These are phyloP conservation scores for Pachymerium ferrugineum DNA, from an alignment of 2,888 invertebrate species.

Conservation along the genomic window DNA sequence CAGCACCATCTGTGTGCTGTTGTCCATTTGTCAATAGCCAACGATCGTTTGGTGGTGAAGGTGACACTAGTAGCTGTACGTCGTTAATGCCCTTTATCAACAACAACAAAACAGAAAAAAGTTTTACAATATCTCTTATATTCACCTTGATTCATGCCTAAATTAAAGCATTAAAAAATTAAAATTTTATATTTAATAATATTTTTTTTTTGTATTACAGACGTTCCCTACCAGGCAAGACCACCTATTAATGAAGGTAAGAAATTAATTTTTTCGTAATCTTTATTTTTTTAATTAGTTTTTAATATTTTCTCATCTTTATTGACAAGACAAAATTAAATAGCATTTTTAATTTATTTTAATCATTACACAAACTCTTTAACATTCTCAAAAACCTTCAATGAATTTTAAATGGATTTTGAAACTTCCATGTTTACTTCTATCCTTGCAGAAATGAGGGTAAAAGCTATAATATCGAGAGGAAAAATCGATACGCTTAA, in stretches of 20 bases:
- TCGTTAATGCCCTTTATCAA: not conserved
- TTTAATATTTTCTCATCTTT: no score
- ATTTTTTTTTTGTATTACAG: not conserved
- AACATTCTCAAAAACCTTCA: no score
- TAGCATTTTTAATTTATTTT: no score
- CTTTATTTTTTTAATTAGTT: no score
- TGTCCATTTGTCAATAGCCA: conserved; percentile 27
- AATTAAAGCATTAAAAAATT: not conserved
- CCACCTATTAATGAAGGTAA: conserved; percentile 20
- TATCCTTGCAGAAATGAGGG: not conserved
- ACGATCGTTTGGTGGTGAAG: not conserved
- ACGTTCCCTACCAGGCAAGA: conserved; percentile 21
- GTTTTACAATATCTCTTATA: not conserved
- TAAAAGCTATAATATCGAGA: not conserved
- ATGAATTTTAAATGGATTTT: not conserved
- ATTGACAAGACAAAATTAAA: no score
- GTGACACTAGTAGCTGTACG: not conserved
- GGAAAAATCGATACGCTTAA: not conserved
- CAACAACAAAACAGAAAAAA: no score
- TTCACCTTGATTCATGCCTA: not conserved
- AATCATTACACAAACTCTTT: no score
- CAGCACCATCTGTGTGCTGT: conserved; percentile 25
- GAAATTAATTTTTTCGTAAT: not conserved
- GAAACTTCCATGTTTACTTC: not conserved
- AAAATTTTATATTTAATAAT: not conserved